Base-by-base conservation (phyloP, 1,140 invertebrate species). In the Nebria ingens region DNA sequence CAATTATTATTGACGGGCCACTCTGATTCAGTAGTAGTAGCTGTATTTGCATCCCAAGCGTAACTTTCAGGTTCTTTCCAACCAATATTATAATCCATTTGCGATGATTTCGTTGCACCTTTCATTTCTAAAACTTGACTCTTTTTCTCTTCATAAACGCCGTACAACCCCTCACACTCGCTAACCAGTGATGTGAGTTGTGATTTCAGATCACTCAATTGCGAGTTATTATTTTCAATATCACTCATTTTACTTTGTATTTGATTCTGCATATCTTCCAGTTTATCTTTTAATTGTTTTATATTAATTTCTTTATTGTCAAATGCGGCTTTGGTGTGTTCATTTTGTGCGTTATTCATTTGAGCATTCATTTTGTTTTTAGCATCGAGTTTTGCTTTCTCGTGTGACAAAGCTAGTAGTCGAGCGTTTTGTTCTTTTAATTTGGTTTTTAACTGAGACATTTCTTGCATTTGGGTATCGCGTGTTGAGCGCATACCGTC, bases 401-500 rank as follows among this genome's bases (percentile, higher is more conserved):
- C 89, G 67, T 92, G 89, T 62, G 86, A 89, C 1, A 91, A 70
- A 1, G 82, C 74, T 9, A 93, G 71, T 56, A 93, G 76, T 64
- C 86, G 81, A 2, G 85, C 82, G 68, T 88, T 94, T 62, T 93
- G 83, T 64, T 93, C 91, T 63, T 91, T 88, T 1, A 93, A 75
- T 64, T 83, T 80, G 38, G 81, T 82, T 68, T 98, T 96, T 2
- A 97, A 74, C 45, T 85, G 81, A 12, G 88, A 83, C 83, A 97
- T 93, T 64, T 95, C 91, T 52, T 84, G 79, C 72, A 97, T 82
- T 61, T 92, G 92, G 0, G 84, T 75, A 69, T 99, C 97, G 25
- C 97, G 76, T 20, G 90, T 91, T 0, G 82, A 81, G 52, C 95
- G 76, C 96, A 99, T 98, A 2, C 88, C 87, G 74, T 99, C 96